phyloP scores from a whole-genome alignment of 2,797 vertebrate genomes.

The Cynodonichthys magdalenae region DNA sequence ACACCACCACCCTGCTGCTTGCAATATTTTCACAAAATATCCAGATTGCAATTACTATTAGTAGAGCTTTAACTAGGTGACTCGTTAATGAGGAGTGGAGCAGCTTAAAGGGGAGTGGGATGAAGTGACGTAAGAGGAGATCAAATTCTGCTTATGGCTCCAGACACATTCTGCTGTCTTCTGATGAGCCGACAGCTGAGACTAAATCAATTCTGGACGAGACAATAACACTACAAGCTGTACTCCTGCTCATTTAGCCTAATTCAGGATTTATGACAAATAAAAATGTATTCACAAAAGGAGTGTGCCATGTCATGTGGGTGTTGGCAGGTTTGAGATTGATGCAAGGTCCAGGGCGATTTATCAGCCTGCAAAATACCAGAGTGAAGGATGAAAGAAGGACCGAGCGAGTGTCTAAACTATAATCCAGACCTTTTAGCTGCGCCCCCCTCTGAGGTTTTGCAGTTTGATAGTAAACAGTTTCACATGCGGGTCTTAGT shows the following conservation, averaged over 20 bases:
- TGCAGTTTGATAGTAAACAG: background rate
- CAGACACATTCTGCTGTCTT: slow-evolving; percentile 53
- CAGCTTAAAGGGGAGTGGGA: slow-evolving; percentile 16
- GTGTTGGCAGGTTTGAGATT: too few species aligned
- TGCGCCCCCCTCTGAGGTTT: background rate
- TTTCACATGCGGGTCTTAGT: background rate
- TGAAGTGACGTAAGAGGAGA: slow-evolving; percentile 16
- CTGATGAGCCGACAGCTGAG: slow-evolving; percentile 55
- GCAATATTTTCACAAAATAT: background rate
- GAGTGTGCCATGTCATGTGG: too few species aligned
- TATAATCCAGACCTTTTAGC: background rate
- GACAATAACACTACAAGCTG: slow-evolving; percentile 16
- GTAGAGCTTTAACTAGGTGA: slow-evolving; percentile 18
- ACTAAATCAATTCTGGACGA: slow-evolving; percentile 66
- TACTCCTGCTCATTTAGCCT: slow-evolving; percentile 18
- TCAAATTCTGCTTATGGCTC: slow-evolving; percentile 65
- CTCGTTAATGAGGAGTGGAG: slow-evolving; percentile 22
- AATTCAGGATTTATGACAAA: background rate
- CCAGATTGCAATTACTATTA: background rate
- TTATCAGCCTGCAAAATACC: background rate
- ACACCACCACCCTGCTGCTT: background rate
- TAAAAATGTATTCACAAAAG: too few species aligned
- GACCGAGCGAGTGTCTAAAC: background rate
- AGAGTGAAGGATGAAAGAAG: background rate
- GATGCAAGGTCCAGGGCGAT: background rate